These are phyloP conservation scores for Pelobates fuscus DNA, from an alignment of 2,113 vertebrate species.

Conservation along the genomic window DNA sequence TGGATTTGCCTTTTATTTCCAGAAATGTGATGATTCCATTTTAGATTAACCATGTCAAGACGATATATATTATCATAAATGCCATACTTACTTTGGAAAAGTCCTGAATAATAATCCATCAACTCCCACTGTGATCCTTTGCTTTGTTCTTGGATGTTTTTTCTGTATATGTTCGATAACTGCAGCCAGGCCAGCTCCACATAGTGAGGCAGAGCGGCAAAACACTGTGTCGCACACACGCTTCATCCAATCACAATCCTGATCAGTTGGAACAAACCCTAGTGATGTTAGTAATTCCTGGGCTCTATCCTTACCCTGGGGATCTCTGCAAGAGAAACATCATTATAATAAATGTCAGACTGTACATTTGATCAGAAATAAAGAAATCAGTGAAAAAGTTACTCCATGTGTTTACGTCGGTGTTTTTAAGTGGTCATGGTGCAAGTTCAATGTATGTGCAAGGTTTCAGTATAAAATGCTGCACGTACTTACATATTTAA, in stretches of 20 bases:
- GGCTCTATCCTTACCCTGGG: slow-evolving; percentile 41
- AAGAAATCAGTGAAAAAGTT: too few species aligned
- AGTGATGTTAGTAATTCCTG: slow-evolving; percentile 59
- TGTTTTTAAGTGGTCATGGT: too few species aligned
- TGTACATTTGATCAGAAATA: too few species aligned
- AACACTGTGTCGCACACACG: slow-evolving; percentile 68
- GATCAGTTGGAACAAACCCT: slow-evolving; percentile 59
- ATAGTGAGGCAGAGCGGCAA: slow-evolving; percentile 69
- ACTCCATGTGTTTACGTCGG: too few species aligned
- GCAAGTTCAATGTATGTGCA: too few species aligned
- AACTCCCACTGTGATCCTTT: slow-evolving; percentile 70
- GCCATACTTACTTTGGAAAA: slow-evolving; percentile 66
- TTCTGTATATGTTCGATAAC: slow-evolving; percentile 69
- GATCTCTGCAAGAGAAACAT: slow-evolving; percentile 53
- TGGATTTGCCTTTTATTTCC: too few species aligned
- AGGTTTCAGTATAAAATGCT: too few species aligned
- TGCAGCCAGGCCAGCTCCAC: slow-evolving; percentile 73
- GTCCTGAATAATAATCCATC: slow-evolving; percentile 68
- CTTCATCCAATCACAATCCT: slow-evolving; percentile 66
- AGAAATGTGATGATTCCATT: too few species aligned
- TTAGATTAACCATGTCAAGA: too few species aligned
- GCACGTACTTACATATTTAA: too few species aligned
- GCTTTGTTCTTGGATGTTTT: slow-evolving; percentile 55
- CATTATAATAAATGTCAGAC: too few species aligned
- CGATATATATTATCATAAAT: too few species aligned